Evolutionary conservation across 1,140 invertebrate genomes (phyloP).

Genomic region (Drosophila athabasca): DNA sequence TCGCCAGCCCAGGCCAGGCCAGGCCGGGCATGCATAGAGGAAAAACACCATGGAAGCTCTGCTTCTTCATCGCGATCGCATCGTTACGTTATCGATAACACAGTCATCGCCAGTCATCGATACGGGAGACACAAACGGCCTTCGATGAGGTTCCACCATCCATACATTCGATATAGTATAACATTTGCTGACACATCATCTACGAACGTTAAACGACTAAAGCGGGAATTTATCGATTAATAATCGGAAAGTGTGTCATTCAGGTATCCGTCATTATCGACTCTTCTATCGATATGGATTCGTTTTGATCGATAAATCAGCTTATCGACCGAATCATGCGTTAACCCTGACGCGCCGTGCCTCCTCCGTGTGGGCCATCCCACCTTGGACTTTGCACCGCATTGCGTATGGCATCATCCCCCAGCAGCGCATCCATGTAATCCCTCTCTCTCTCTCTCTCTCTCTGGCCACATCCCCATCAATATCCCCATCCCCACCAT

Average conservation of each 20-base stretch:
- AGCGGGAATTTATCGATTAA: no score
- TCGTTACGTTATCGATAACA: neutral
- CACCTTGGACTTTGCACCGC: conserved; percentile 48
- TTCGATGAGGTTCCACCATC: no score
- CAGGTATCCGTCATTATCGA: conserved; percentile 7
- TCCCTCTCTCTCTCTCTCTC: no score
- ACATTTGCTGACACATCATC: no score
- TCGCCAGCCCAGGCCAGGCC: conserved; percentile 18
- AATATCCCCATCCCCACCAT: no score
- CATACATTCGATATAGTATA: no score
- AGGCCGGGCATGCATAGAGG: conserved; percentile 9
- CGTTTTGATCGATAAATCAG: conserved; percentile 2
- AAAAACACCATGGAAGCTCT: conserved; percentile 32
- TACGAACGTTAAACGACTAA: no score
- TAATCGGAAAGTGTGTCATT: no score
- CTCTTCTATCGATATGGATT: neutral
- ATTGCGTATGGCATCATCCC: conserved; percentile 35
- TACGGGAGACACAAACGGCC: no score
- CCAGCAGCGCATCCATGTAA: neutral
- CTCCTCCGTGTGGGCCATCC: conserved; percentile 37
- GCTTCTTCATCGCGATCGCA: neutral
- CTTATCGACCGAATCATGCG: conserved; percentile 1
- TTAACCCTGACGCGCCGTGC: conserved; percentile 41
- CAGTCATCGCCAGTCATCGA: conserved; percentile 6
- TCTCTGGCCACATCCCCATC: no score